phyloP scores from a whole-genome alignment of 2,113 vertebrate species.

The Lasiurus cinereus region DNA sequence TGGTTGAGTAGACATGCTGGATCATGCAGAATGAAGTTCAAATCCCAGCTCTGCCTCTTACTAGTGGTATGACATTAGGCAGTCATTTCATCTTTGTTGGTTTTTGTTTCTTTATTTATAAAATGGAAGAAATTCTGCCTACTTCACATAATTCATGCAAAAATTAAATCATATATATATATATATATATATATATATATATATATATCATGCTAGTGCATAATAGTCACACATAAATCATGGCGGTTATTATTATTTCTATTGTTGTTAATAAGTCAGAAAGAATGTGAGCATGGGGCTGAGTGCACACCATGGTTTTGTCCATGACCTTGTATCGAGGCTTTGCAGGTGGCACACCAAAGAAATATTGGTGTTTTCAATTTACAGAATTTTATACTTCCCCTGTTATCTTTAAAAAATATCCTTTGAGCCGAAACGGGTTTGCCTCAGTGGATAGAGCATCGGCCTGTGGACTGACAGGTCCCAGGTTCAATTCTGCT shows the following conservation, averaged over 20 bases:
- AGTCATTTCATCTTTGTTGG: neutral
- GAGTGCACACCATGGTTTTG: neutral
- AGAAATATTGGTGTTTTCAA: neutral
- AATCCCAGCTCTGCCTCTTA: neutral
- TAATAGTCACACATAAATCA: neutral
- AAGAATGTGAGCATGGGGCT: neutral
- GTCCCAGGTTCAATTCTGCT: too few relatives aligned
- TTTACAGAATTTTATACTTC: constrained; percentile 20
- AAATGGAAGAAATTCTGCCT: neutral
- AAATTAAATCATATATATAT: constrained; percentile 2
- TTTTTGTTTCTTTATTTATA: neutral
- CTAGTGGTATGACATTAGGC: neutral
- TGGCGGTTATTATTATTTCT: neutral
- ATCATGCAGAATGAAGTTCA: neutral
- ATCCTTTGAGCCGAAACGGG: neutral
- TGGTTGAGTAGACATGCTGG: neutral
- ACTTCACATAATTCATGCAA: neutral
- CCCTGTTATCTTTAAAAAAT: constrained; percentile 16
- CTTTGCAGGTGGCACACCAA: neutral
- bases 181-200: too few relatives aligned
- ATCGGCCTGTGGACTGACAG: too few relatives aligned
- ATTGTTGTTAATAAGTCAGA: neutral
- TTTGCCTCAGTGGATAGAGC: too few relatives aligned
- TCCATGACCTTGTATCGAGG: neutral
- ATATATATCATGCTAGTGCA: neutral